Conservation (phyloP, 2,888 invertebrate genomes). For the Philopedon plagiatum region DNA sequence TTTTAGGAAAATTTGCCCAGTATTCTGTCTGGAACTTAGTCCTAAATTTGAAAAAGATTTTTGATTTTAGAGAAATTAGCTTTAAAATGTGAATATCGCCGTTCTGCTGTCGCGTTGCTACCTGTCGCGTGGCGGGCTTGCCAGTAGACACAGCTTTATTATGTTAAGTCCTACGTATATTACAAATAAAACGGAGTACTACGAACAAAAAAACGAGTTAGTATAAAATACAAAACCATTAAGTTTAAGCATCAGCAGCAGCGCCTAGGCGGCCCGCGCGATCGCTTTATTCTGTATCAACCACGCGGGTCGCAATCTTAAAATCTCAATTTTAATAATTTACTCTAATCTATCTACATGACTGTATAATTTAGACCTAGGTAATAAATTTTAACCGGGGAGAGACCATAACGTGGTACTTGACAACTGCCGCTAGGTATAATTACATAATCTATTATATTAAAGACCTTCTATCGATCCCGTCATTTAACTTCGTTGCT, state of each 20-base stretch:
- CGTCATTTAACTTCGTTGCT: conserved; percentile 14
- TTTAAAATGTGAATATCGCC: conserved; percentile 12
- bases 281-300: background rate
- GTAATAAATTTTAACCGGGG: conserved; percentile 66
- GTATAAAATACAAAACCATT: conserved; percentile 60
- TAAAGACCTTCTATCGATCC: conserved; percentile 30
- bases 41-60: background rate
- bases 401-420: conserved; percentile 63
- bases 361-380: conserved; percentile 67
- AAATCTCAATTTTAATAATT: conserved; percentile 50
- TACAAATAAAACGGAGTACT: conserved; percentile 58
- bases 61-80: background rate
- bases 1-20: too few relatives aligned
- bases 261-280: conserved; percentile 40
- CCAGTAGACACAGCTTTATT: conserved; percentile 68
- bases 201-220: conserved; percentile 51
- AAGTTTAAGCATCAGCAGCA: conserved; percentile 53
- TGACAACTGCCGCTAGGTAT: conserved; percentile 48
- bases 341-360: conserved; percentile 63
- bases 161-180: conserved; percentile 62
- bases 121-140: conserved; percentile 57
- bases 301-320: conserved; percentile 36
- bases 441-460: conserved; percentile 43
- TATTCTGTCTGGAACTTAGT: too few relatives aligned
- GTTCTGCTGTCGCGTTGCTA: conserved; percentile 42